Base-by-base conservation (phyloP, 2,113 vertebrate genomes). In the Cyanoliseus patagonus region DNA sequence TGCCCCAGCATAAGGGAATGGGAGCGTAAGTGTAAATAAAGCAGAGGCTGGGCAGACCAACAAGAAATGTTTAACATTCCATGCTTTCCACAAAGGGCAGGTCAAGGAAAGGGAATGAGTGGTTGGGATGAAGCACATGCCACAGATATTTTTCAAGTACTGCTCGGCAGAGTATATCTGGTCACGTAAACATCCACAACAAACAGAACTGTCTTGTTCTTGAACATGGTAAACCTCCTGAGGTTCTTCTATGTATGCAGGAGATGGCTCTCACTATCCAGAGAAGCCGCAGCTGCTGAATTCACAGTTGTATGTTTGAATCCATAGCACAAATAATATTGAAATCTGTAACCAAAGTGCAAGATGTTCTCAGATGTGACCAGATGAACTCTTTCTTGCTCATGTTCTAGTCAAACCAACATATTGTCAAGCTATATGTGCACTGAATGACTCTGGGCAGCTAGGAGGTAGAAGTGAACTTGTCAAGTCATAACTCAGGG, bases 61-160 rank as follows among this genome's bases (percentile, higher is more conserved):
- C 94, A 97, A 97, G 97, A 98, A 98, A 98, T 98, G 83, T 91
- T 98, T 98, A 93, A 95, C 98, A 98, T 98, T 98, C 98, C 97
- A 97, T 49, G 62, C 96, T 98, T 97, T 97, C 98, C 98, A 98
- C 98, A 98, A 98, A 98, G 98, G 88, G 97, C 98, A 98, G 97
- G 98, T 98, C 97, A 97, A 97, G 97, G 97, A 97, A 97, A 97
- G 97, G 97, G 97, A 98, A 98, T 94, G 92, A 97, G 95, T 94
- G 92, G 97, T 96, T 98, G 97, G 97, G 98, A 98, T 96, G 94
- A 92, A 97, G 95, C 78, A 89, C 97, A 98, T 98, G 98, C 99
- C 98, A 98, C 95, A 98, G 97, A 98, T 99, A 98, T 98, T 98
- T 98, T 97, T 93, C 93, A 74, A 98, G 94, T 77, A 83, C 80